phyloP scores from a whole-genome alignment of 2,113 vertebrate species.

The Cricetomys ansorgei region DNA sequence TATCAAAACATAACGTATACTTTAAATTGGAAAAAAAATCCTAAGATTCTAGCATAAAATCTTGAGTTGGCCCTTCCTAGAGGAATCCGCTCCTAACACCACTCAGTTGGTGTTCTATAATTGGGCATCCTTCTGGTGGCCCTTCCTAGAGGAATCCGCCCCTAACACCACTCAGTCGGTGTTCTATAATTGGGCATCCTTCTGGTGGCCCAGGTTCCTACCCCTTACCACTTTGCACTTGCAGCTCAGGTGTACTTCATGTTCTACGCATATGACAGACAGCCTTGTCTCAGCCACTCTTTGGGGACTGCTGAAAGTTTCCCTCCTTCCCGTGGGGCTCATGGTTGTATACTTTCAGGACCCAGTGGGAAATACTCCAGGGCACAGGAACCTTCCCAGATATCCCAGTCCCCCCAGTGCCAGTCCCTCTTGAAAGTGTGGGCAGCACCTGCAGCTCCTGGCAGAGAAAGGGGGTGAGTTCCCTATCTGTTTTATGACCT shows the following conservation, averaged over 20 bases:
- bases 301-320: background rate
- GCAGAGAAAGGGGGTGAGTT: background rate
- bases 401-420: background rate
- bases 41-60: background rate
- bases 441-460: fast-evolving
- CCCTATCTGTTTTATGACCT: background rate
- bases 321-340: fast-evolving
- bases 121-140: background rate
- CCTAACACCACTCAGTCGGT: background rate
- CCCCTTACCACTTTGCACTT: background rate
- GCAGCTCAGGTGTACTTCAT: background rate
- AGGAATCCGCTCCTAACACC: background rate
- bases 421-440: too few relatives aligned
- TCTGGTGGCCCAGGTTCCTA: background rate
- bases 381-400: background rate
- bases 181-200: background rate
- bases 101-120: background rate
- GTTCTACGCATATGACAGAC: fast-evolving
- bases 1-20: background rate
- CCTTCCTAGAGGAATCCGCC: too few relatives aligned
- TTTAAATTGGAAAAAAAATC: background rate
- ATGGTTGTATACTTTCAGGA: background rate
- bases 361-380: fast-evolving
- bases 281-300: background rate
- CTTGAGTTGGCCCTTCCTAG: background rate